Evolutionary conservation across 1,140 invertebrate species (phyloP), one percentile per base, ranked within the genome.

Genomic region (Euwallacea similis): DNA sequence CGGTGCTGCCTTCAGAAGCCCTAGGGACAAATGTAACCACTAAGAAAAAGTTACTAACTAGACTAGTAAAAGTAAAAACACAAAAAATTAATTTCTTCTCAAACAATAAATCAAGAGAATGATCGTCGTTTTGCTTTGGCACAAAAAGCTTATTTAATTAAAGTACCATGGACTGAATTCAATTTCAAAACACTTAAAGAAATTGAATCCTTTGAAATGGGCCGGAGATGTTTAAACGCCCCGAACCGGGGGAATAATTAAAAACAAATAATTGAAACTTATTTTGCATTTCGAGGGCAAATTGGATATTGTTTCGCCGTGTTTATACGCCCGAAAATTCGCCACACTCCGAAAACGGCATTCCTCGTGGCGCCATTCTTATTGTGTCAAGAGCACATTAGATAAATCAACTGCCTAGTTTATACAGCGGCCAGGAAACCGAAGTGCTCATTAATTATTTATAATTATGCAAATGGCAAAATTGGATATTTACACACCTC

Each of bases 391-490:
- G 42, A 43, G 7, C 21, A 33, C 4, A 33, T 33, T 33, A 33
- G 33, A 66, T 66, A 66, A 66, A 66, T 66, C 63, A 66, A 6
- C 60, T 16, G 10, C 11, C 11, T 41, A 60, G 21, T 21, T 9
- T 58, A 9, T 15, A 21, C 9, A 61, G 33, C n/a, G 8, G 16
- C 21, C 13, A 67, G 13, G 54, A 33, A 53, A 11, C 8, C 16
- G 9, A 67, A 53, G 58, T 58, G 9, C 65, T 58, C 65, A 58
- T 67, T 67, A 67, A 58, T 67, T 55, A 67, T 67, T 67, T 55
- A 67, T 67, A 54, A 58, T 67, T 58, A 67, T 56, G 54, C 41
- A 58, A 67, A 58, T 67, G 42, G 42, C 46, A 66, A 50, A 66
- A 63, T 55, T 55, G 54, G 65, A 55, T 55, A 54, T 54, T 58